Evolutionary conservation across 2,797 vertebrate species (phyloP).

Genomic region (Ctenosaura bakeri): DNA sequence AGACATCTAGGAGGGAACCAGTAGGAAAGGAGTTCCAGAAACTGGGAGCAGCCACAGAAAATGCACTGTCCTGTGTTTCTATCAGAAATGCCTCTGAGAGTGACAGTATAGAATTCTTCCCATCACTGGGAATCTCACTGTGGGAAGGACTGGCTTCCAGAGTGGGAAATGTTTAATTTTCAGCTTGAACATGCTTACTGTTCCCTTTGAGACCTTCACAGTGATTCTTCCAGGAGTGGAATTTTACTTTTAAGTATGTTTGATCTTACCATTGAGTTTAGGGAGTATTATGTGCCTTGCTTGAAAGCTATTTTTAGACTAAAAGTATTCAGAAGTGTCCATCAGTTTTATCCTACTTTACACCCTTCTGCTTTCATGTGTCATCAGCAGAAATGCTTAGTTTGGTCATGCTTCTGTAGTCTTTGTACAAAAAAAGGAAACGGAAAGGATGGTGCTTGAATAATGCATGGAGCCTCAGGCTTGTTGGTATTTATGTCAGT

Average conservation of each 20-base stretch:
- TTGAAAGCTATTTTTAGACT: not conserved
- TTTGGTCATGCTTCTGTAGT: not conserved
- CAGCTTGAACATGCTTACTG: not conserved
- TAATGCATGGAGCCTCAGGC: not conserved
- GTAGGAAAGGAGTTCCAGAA: not conserved
- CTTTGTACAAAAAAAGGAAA: conserved; percentile 19
- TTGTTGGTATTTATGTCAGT: conserved; percentile 53
- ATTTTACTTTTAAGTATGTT: not conserved
- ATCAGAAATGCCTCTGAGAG: too few species aligned
- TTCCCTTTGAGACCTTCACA: not conserved
- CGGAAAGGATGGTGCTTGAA: conserved; percentile 51
- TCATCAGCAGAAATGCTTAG: conserved; percentile 38
- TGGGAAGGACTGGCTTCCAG: not conserved
- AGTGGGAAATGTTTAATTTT: not conserved
- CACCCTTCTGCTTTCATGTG: conserved; percentile 43
- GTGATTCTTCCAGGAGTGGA: not conserved
- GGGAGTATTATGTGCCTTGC: not conserved
- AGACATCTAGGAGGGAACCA: too few species aligned
- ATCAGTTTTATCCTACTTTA: not conserved
- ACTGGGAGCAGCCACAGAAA: too few species aligned
- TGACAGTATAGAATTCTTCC: too few species aligned
- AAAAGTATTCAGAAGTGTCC: not conserved
- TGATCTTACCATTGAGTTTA: not conserved
- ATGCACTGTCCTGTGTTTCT: too few species aligned
- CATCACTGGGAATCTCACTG: not conserved